Evolutionary conservation across 35 echinoderm and acorn worm genomes (phyloP), one percentile per base, ranked within the genome.

Genomic region (Antedon bifida): DNA sequence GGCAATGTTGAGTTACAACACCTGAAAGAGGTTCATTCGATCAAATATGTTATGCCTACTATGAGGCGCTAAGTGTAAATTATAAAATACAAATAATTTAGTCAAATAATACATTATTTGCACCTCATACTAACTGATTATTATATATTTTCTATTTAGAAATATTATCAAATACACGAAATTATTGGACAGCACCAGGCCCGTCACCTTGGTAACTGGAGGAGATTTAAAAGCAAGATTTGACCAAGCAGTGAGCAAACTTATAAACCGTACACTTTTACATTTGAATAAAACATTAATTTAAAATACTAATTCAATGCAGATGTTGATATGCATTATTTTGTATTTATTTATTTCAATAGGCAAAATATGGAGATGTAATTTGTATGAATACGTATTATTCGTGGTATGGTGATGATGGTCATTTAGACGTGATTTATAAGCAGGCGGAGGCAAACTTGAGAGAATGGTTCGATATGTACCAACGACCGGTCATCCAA

Each of bases 361-460:
- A 96, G 93, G 87, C 90, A 30, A 83, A 84, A 45, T 92, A 42
- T 87, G 84, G 76, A 17, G 94, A 97, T 83, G 90, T 97, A 1
- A 34, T 97, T 21, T 97, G 94, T 45, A 83, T 97, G 10, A 97
- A 97, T 35, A 87, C 38, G 17, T 97, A 97, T 75, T 86, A 83
- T 51, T 85, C 84, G 0, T 97, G 94, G 94, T 97, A 97, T 76
- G 56, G n/a, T 75, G 78, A 97, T 73, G 31, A 78, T 0, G 94
- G 94, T 79, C 91, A 88, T 81, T 39, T 89, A 30, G 91, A 88
- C 30, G 75, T 86, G 12, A 89, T 97, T 14, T 4, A 32, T 26
- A 51, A 88, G 13, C 88, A 92, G 29, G 79, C 87, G 30, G 84
- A 77, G 23, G 11, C 82, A 0, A 76, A 75, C 31, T 75, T 97